phyloP scores from a whole-genome alignment of 2,113 vertebrate species.

The Jacana jacana region DNA sequence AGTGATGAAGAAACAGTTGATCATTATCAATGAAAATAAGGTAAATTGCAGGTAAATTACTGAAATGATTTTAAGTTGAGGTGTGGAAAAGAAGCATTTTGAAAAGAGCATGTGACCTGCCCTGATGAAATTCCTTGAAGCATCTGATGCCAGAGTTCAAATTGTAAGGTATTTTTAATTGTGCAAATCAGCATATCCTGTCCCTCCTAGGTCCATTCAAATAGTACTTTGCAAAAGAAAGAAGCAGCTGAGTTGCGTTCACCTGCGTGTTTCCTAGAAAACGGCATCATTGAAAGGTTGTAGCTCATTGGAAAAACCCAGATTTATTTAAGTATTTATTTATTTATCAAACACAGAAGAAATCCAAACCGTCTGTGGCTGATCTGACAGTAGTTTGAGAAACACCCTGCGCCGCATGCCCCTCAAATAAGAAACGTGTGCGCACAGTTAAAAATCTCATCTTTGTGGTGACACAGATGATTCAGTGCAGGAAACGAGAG shows the following conservation, averaged over 20 bases:
- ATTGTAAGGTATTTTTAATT: constrained; percentile 33
- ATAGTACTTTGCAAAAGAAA: constrained; percentile 6
- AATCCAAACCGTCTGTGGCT: constrained; percentile 15
- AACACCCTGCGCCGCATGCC: constrained; percentile 9
- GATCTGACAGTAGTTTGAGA: constrained; percentile 43
- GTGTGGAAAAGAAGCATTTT: background rate
- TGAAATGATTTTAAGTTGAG: background rate
- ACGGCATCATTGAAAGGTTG: background rate
- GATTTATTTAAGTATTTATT: constrained; percentile 27
- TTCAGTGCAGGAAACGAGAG: constrained; percentile 49
- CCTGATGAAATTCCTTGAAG: background rate
- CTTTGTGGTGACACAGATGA: constrained; percentile 67
- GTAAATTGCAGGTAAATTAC: background rate
- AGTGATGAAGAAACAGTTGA: background rate
- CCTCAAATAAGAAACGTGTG: constrained; percentile 56
- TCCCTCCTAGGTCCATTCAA: background rate
- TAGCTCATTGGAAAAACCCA: background rate
- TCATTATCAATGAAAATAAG: background rate
- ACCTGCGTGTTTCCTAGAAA: constrained; percentile 22
- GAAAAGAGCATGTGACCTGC: background rate
- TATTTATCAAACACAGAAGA: constrained; percentile 13
- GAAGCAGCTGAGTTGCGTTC: background rate
- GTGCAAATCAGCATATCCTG: constrained; percentile 33
- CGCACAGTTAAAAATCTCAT: constrained; percentile 30
- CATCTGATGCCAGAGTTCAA: background rate